phyloP scores from a whole-genome alignment of 2,113 vertebrate species.

The Poecile atricapillus region DNA sequence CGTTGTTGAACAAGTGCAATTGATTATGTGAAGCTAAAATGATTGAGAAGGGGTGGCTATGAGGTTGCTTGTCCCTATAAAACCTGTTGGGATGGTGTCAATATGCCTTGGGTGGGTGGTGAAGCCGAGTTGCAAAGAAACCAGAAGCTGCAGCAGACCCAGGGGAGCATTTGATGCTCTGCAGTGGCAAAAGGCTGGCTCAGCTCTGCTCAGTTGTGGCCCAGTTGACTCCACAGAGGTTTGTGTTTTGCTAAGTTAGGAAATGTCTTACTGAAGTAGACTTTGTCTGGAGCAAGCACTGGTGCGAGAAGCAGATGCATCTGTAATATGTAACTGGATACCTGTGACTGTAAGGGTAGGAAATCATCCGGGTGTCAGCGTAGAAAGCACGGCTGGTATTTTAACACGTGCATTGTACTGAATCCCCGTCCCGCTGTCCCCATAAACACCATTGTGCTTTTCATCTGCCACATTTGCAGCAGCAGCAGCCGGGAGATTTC shows the following conservation, averaged over 20 bases:
- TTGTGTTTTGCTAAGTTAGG: not conserved
- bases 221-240: not conserved
- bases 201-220: rapidly evolving
- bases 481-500: conserved; percentile 72
- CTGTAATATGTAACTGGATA: not conserved
- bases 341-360: not conserved
- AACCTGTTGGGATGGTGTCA: not conserved
- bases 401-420: not conserved
- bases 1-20: not conserved
- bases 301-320: rapidly evolving
- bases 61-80: not conserved
- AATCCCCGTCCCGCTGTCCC: not conserved
- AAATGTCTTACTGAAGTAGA: not conserved
- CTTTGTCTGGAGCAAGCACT: not conserved
- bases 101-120: not conserved
- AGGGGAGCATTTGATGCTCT: not conserved
- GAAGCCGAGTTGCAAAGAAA: not conserved
- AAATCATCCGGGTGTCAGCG: not conserved
- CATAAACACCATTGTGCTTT: conserved; percentile 63
- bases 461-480: conserved; percentile 60
- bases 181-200: not conserved
- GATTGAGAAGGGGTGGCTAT: rapidly evolving
- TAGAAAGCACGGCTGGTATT: conserved; percentile 39
- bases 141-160: not conserved
- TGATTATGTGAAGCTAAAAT: not conserved